Evolutionary conservation across 1,140 invertebrate species (phyloP).

Genomic region (Cephus cinctus): DNA sequence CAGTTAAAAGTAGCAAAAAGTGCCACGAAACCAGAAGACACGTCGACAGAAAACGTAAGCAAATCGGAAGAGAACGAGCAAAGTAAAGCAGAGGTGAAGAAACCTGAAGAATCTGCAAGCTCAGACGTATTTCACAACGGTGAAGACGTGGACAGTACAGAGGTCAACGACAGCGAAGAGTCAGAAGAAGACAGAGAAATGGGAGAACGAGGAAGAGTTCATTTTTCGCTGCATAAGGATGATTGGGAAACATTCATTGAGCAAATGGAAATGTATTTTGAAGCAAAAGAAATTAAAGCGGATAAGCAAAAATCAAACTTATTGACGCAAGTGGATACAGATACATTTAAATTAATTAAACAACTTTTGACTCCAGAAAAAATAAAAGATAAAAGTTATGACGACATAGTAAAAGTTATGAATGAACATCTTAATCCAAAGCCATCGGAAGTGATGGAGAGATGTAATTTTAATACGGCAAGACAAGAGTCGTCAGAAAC

Average conservation of each 20-base stretch:
- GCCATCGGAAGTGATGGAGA: conserved; percentile 7
- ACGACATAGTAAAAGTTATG: background rate
- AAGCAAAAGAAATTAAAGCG: background rate
- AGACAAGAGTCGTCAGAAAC: conserved; percentile 3
- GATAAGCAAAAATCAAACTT: conserved; percentile 2
- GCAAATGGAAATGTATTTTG: conserved; percentile 4
- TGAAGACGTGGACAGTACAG: too few species aligned
- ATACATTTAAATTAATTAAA: conserved; percentile 6
- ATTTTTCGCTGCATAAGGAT: conserved; percentile 3
- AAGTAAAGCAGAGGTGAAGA: too few species aligned
- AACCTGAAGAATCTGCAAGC: too few species aligned
- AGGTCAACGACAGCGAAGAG: too few species aligned
- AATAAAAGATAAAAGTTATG: conserved; percentile 8
- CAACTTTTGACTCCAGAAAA: conserved; percentile 6
- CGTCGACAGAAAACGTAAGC: too few species aligned
- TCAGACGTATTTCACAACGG: too few species aligned
- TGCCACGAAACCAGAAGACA: too few species aligned
- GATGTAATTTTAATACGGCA: conserved; percentile 11
- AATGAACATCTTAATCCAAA: conserved; percentile 1
- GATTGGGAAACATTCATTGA: conserved; percentile 13
- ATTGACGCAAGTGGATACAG: background rate
- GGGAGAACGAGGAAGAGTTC: background rate
- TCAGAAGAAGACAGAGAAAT: conserved; percentile 1
- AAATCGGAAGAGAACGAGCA: too few species aligned
- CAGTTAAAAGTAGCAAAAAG: too few species aligned